Conservation (phyloP, 64 coral and sea anemone species). For the Pocillopora damicornis region DNA sequence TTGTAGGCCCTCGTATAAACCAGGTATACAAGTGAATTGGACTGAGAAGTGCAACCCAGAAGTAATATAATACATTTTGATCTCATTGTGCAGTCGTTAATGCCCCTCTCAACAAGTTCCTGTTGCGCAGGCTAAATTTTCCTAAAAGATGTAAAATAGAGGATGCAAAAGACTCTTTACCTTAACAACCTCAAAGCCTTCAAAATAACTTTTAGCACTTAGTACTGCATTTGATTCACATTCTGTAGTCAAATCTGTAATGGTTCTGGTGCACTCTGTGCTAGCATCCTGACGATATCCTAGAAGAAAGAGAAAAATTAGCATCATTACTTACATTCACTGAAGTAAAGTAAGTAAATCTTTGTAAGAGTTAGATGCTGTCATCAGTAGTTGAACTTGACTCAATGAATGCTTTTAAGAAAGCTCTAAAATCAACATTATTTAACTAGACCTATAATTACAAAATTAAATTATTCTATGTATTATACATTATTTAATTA, state of each 20-base stretch:
- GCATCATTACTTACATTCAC: background rate
- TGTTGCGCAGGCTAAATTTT: background rate
- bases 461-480: no score
- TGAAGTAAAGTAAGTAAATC: background rate
- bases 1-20: no score
- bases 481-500: no score
- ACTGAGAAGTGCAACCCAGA: no score
- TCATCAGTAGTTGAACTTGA: no score
- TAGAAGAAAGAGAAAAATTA: conserved; percentile 15
- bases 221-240: conserved; percentile 57
- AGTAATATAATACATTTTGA: no score
- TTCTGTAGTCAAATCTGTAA: conserved; percentile 44
- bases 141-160: background rate
- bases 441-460: no score
- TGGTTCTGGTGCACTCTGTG: conserved; percentile 72
- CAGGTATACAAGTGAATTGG: no score
- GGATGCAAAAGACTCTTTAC: background rate
- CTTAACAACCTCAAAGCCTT: conserved; percentile 73
- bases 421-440: no score
- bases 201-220: conserved; percentile 74
- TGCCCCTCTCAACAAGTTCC: background rate
- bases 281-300: conserved; percentile 66
- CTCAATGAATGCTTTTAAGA: no score
- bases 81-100: no score
- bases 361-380: no score